Conservation (phyloP, 2,113 vertebrate genomes). For the Ctenomys sociabilis region DNA sequence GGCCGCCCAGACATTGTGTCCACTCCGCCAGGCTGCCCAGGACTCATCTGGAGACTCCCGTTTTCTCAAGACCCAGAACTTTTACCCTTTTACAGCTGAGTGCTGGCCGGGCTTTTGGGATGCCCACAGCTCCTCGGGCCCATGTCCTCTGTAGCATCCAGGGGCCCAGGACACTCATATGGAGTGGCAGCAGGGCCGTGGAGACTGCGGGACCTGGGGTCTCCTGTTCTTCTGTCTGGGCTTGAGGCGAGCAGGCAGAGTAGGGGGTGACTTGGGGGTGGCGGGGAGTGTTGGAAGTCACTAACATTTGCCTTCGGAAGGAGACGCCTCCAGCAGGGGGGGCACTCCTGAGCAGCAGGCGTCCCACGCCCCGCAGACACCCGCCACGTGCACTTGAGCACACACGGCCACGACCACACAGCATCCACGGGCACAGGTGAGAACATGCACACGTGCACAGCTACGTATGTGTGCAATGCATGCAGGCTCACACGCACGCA, state of each 20-base stretch:
- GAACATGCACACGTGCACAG: not conserved
- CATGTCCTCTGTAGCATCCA: no score
- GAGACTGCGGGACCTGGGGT: not conserved
- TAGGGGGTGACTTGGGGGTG: not conserved
- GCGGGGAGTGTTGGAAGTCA: rapidly evolving
- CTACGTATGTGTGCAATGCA: rapidly evolving
- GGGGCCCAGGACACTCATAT: not conserved
- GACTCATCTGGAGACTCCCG: not conserved
- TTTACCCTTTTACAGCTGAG: rapidly evolving
- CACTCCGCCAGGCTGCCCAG: rapidly evolving
- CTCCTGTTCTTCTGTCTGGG: not conserved
- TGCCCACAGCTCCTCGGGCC: not conserved
- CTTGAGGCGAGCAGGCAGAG: not conserved
- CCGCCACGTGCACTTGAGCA: not conserved
- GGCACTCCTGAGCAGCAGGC: not conserved
- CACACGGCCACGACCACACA: not conserved
- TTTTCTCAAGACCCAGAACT: rapidly evolving
- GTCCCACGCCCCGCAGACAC: not conserved
- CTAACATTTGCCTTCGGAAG: not conserved
- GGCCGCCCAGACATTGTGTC: rapidly evolving
- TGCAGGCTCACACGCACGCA: no score
- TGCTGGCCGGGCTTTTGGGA: not conserved
- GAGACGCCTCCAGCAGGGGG: not conserved
- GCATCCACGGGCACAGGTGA: not conserved
- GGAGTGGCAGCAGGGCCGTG: not conserved